phyloP scores from a whole-genome alignment of 2,888 invertebrate species.

The Cataglyphis albicans region DNA sequence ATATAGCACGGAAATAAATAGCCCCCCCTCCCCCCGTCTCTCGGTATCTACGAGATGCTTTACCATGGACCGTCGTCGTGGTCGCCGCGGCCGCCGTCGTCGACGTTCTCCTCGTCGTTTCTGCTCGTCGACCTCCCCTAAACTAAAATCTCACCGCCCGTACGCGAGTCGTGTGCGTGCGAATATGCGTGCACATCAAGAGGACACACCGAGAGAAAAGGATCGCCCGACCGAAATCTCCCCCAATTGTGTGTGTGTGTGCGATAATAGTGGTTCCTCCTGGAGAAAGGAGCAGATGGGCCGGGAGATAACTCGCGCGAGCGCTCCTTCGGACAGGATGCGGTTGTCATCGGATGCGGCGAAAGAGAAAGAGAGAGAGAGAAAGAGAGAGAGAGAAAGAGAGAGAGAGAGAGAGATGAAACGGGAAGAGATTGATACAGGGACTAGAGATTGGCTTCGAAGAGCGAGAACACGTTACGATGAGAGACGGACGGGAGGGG shows the following conservation, averaged over 20 bases:
- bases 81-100: slow-evolving; percentile 20
- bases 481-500: slow-evolving; percentile 46
- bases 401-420: slow-evolving; percentile 21
- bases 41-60: too few species aligned
- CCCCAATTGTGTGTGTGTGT: neutral
- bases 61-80: slow-evolving; percentile 72
- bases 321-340: slow-evolving; percentile 77
- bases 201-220: slow-evolving; percentile 21
- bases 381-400: slow-evolving; percentile 1
- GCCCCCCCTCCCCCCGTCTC: too few species aligned
- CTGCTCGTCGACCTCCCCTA: slow-evolving; percentile 43
- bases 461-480: slow-evolving; percentile 44
- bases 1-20: slow-evolving; percentile 85
- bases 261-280: slow-evolving; percentile 45
- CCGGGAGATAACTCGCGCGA: slow-evolving; percentile 80
- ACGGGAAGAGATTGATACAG: slow-evolving; percentile 42
- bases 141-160: slow-evolving; percentile 32
- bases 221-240: slow-evolving; percentile 45
- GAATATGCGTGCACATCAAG: slow-evolving; percentile 34
- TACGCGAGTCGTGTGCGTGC: slow-evolving; percentile 57
- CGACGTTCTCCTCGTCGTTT: slow-evolving; percentile 13
- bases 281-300: slow-evolving; percentile 76
- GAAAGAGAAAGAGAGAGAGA: slow-evolving; percentile 55
- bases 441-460: slow-evolving; percentile 55
- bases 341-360: slow-evolving; percentile 76